Base-by-base conservation (phyloP, 1,140 invertebrate genomes). In the Chironomus tepperi region DNA sequence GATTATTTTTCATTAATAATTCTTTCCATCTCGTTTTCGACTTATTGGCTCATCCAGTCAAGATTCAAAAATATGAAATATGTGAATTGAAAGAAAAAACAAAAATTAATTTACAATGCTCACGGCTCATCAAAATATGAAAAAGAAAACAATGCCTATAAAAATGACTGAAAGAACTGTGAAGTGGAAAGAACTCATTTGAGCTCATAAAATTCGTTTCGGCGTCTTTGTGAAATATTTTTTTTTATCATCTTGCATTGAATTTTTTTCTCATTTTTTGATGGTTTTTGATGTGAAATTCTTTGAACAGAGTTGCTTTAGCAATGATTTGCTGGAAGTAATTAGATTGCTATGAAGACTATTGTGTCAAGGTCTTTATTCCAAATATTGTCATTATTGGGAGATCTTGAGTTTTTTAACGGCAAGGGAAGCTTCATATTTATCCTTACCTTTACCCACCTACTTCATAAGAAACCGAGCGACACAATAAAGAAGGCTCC, bases 1-100 rank as follows among this genome's bases (percentile, higher is more conserved):
- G 65, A 70, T 70, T 70, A 19, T 70, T 70, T 70, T 70, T 70
- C 65, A 70, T 70, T 70, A 70, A 70, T 70, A 70, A 70, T 70
- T 21, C 18, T 67, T 67, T 67, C 18, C 19, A 70, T 18, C 24
- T 34, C 24, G 24, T 34, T 34, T 70, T 57, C 43, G n/a, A 57
- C n/a, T 47, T 47, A 10, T 47, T 47, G 15, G 24, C 24, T 34
- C 24, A 34, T 34, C 24, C 2, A 47, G 15, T 8, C 2, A 47
- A 47, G 8, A 7, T 15, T 15, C 12, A 10, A 57, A 57, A 57
- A 57, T 0, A 12, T n/a, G 47, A 57, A 57, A 47, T 57, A n/a
- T n/a, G 47, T n/a, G 47, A 57, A 57, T 47, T n/a, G 47, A 57
- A 57, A 57, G 47, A 57, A 57, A 47, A 47, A 47, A 47, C 15